A percentile compares a stretch with the other conserved stretches of the same genome.
Evolutionary conservation across 2,888 invertebrate genomes (phyloP).

Genomic region (Sinelater perroti): DNA sequence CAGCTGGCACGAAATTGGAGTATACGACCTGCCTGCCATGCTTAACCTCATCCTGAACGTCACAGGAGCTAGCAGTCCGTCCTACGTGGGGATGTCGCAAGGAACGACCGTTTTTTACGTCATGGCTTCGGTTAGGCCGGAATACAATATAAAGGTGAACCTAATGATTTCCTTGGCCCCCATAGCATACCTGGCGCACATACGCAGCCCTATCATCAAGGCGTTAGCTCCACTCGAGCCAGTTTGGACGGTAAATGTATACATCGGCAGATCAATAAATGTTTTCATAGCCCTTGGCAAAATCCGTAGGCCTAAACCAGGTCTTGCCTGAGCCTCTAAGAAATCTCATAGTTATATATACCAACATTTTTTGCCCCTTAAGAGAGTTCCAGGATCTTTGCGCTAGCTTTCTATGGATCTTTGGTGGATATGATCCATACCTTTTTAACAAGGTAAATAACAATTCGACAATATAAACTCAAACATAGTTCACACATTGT

Average conservation of each 20-base stretch:
- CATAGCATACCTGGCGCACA: conserved; percentile 64
- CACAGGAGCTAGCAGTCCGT: conserved; percentile 66
- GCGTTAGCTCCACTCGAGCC: conserved; percentile 31
- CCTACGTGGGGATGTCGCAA: conserved; percentile 77
- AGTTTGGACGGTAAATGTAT: conserved; percentile 2
- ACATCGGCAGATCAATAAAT: background rate
- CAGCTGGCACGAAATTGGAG: conserved; percentile 82
- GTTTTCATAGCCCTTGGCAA: conserved; percentile 37
- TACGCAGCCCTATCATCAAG: conserved; percentile 62
- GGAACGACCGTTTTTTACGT: conserved; percentile 71
- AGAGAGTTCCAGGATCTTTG: conserved; percentile 29
- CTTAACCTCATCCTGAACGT: conserved; percentile 70
- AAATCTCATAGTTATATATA: background rate
- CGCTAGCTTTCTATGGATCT: conserved; percentile 20
- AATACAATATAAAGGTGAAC: conserved; percentile 68
- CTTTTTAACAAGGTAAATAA: conserved; percentile 39
- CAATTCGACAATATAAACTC: background rate
- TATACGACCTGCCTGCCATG: conserved; percentile 78
- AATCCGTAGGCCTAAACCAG: conserved; percentile 34
- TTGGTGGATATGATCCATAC: conserved; percentile 34
- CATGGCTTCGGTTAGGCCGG: conserved; percentile 65
- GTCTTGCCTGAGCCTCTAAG: conserved; percentile 30
- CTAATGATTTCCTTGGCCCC: conserved; percentile 71
- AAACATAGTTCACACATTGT: background rate
- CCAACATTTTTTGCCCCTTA: conserved; percentile 14